phyloP scores from a whole-genome alignment of 2,797 vertebrate genomes.

The Pseudochirops cupreus region DNA sequence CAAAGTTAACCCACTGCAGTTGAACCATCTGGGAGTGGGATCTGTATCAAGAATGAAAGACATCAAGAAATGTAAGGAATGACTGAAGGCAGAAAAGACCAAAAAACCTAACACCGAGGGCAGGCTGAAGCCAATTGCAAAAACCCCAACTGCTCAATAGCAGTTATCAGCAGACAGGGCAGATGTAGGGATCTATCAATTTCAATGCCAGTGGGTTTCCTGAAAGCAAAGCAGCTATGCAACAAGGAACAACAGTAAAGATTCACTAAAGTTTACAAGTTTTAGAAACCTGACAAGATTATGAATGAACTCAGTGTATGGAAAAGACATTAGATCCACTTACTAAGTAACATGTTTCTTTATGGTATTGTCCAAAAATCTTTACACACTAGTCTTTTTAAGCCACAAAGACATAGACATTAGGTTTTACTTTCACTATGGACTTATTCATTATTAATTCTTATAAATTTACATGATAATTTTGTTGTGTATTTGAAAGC shows the following conservation, averaged over 20 bases:
- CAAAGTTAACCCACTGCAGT: constrained; percentile 13
- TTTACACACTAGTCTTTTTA: background rate
- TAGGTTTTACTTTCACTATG: constrained; percentile 1
- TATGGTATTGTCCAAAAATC: constrained; percentile 6
- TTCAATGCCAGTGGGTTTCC: background rate
- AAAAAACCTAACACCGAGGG: background rate
- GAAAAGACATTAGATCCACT: background rate
- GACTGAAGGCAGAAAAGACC: background rate
- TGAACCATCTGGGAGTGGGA: constrained; percentile 36
- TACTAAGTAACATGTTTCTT: background rate
- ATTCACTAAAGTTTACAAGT: background rate
- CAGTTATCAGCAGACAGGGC: background rate
- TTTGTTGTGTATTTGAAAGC: background rate
- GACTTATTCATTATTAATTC: constrained; percentile 9
- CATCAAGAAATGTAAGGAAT: background rate
- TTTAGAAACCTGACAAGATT: background rate
- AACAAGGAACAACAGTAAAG: background rate
- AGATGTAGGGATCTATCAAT: background rate
- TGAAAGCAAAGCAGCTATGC: background rate
- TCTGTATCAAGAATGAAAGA: constrained; percentile 31
- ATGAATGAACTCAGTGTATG: background rate
- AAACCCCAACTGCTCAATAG: background rate
- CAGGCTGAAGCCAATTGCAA: too few species aligned
- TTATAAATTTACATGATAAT: constrained; percentile 23
- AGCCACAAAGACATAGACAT: background rate